Evolutionary conservation across 2,113 vertebrate genomes (phyloP).

Genomic region (Hassar affinis): DNA sequence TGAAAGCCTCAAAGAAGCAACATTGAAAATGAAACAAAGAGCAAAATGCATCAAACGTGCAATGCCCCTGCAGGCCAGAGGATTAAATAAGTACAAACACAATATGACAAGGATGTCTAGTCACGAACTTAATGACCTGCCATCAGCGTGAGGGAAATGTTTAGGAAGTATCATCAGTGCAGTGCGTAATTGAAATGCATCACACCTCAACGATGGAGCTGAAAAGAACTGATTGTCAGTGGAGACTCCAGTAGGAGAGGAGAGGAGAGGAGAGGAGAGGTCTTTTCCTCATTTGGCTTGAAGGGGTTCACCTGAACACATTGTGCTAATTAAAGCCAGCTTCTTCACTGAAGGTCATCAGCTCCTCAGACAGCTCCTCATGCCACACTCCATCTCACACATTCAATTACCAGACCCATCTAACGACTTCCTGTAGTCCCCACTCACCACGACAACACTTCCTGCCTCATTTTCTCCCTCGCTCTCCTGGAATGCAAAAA

Average conservation of each 20-base stretch:
- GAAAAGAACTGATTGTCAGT: constrained; percentile 50
- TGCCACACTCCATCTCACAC: constrained; percentile 54
- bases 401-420: constrained; percentile 60
- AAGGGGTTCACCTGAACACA: constrained; percentile 53
- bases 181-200: constrained; percentile 48
- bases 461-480: constrained; percentile 32
- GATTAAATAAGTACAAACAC: neutral
- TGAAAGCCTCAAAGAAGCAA: neutral
- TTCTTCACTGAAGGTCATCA: constrained; percentile 62
- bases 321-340: constrained; percentile 51
- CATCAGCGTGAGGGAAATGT: constrained; percentile 43
- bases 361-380: constrained; percentile 58
- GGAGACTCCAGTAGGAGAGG: constrained; percentile 47
- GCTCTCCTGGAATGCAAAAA: constrained; percentile 36
- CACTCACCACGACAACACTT: constrained; percentile 27
- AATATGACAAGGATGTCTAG: neutral
- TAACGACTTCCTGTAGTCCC: constrained; percentile 53
- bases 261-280: neutral
- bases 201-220: constrained; percentile 45
- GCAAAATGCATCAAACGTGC: neutral
- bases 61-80: neutral
- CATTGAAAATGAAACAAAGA: neutral
- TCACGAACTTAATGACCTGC: neutral
- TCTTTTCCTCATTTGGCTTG: constrained; percentile 48
- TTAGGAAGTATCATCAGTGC: constrained; percentile 44